Base-by-base conservation (phyloP, 2,888 invertebrate genomes). In the Rhamphomyia laevipes region DNA sequence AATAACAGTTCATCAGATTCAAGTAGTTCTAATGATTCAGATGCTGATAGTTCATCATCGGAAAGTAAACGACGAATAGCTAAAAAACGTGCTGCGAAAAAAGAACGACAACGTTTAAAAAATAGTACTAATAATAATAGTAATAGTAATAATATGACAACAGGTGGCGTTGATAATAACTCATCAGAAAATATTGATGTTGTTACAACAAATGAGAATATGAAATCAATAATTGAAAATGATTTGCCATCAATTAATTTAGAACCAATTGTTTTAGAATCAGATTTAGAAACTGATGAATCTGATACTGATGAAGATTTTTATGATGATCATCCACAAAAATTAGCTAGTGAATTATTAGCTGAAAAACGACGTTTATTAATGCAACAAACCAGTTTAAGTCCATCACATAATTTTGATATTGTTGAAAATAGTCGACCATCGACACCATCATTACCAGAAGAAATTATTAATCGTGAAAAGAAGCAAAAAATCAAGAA, bases 301-400 rank as follows among this genome's bases (percentile, higher is more conserved):
- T 84, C 86, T 45, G 86, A 86, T 55, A 88, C 88, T 1, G 89
- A 89, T 65, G 89, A 89, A 71, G 89, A 89, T 58, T 89, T 89
- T 67, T 90, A 89, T 63, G 89, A 90, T 63, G 79, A 86, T 59
- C 79, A 87, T 66, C 89, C 89, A 1, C 86, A 87, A 59, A 76
- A 76, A 59, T 66, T 84, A 52, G 86, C 84, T 2, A 83, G 77
- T 55, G 84, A 86, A 63, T 58, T 86, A 47, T 66, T 86, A 44
- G 81, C 81, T 12, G 85, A 87, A 61, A 88, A 87, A 64, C 77
- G 85, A 4, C 82, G 81, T 57, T 81, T 82, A 55, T 63, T 84
- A 47, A 65, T 84, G 63, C 68, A 77, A 46, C 65, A 79, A 30
- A 79, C 82, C 2, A 76, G 80, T 3, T 75, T 78, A 9, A 78